Base-by-base conservation (phyloP, 2,113 vertebrate species). In the Probosciger aterrimus region DNA sequence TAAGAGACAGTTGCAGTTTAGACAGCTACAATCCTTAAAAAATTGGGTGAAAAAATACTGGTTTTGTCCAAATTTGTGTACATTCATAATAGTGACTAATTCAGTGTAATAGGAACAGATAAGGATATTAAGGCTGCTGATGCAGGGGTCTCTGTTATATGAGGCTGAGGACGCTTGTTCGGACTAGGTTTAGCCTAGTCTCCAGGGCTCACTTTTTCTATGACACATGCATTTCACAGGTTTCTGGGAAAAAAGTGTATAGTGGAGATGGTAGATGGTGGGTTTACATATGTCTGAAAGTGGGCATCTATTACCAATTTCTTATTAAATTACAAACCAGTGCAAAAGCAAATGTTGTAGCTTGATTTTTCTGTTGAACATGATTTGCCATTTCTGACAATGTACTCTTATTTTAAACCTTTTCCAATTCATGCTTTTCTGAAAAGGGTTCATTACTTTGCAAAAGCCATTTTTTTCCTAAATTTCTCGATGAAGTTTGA, bases 221-320 rank as follows among this genome's bases (percentile, higher is more conserved):
- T 6, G 2, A 35, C 13, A 77, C 16, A 68, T 14, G 7, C 19
- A n/a, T 41, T 75, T 50, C 62, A 64, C 30, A 60, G 1, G 39
- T 47, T 73, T 57, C 70, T 76, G 47, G 17, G 46, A 33, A 47
- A 74, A 62, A 19, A 14, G 2, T 9, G 3, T 28, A 49, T 35
- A 50, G 30, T 73, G 47, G 33, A 76, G 30, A 65, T 8, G 0
- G 0, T 5, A 80, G 44, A 28, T 19, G 12, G 47, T 9, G 22
- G 6, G 10, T 50, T 64, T 44, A 83, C 16, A 16, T 2, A 19
- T 35, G 12, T 62, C 6, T 12, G 77, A 69, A 92, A 55, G 23
- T 13, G 4, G 11, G 2, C 10, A 73, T 35, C 44, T 65, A 63
- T 67, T 14, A 5, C 0, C 6, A 55, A 23, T 41, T 82, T 83